phyloP scores from a whole-genome alignment of 2,797 vertebrate species.

The Muscicapa striata region DNA sequence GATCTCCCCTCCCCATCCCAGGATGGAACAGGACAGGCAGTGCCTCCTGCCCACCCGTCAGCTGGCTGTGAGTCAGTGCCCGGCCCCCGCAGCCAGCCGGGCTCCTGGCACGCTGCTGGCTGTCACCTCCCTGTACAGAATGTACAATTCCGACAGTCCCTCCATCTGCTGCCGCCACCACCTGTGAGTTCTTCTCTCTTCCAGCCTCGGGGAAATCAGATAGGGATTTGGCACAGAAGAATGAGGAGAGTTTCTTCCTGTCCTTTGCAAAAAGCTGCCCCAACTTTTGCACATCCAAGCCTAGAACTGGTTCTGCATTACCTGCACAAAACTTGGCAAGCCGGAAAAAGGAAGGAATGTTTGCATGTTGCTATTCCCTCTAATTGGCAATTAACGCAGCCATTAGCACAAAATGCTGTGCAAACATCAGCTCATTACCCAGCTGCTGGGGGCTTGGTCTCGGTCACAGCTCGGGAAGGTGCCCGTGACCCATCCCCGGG shows the following conservation, averaged over 20 bases:
- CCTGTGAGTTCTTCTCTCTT: not conserved
- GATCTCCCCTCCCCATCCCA: not conserved
- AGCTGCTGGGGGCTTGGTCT: not conserved
- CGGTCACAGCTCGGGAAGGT: not conserved
- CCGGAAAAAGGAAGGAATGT: rapidly evolving
- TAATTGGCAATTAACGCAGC: constrained; percentile 4
- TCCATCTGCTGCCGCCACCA: constrained; percentile 35
- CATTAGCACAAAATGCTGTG: not conserved
- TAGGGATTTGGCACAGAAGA: not conserved
- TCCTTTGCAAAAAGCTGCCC: not conserved
- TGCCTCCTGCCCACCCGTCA: not conserved
- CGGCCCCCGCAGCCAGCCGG: not conserved
- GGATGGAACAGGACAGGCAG: rapidly evolving
- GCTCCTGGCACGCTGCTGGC: not conserved
- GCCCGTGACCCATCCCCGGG: not conserved
- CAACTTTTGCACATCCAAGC: rapidly evolving
- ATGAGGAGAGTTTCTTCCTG: not conserved
- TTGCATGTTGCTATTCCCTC: not conserved
- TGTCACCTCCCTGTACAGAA: not conserved
- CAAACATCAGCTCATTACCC: not conserved
- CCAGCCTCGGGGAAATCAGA: not conserved
- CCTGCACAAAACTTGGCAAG: not conserved
- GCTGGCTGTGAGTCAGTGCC: constrained; percentile 4
- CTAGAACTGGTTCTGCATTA: rapidly evolving
- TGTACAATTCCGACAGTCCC: not conserved